Base-by-base conservation (phyloP, 2,888 invertebrate genomes). In the Athrips mouffetella region DNA sequence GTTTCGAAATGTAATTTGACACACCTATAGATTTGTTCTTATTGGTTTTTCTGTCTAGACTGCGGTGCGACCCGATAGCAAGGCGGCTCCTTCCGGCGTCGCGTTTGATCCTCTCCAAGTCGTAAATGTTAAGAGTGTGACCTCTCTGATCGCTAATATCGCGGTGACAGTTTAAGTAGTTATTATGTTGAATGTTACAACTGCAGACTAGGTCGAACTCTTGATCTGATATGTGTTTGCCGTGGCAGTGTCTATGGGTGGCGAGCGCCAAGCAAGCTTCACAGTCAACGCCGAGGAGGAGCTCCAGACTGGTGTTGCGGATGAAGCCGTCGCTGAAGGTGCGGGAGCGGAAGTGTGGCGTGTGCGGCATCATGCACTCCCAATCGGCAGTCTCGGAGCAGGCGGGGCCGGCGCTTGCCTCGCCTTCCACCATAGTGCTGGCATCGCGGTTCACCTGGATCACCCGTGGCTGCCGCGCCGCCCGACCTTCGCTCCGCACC, bases 271-370 rank as follows among this genome's bases (percentile, higher is more conserved):
- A 76, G 49, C 89, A 89, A 41, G 89, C 87, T 58, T 89, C 89
- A 56, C 89, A 89, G 55, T 89, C 88, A 15, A 88, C 86, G n/a
- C 89, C 89, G 2, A 89, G 79, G 3, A 89, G 69, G 1, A 89
- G 76, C 55, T 89, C 89, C 20, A 89, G 81, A 59, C 89, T 89
- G 29, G 86, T 84, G 61, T 89, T 89, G 53, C 86, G 73, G 52
- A 89, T 80, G 61, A 89, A 89, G 42, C 89, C 89, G 49, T 89
- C 89, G 58, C 89, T 89, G 60, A 89, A 87, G 3, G 89, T 89
- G 16, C 89, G 76, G 6, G 89, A 88, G 45, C 89, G 80, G 56
- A 87, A 87, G 54, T 85, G 80, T 31, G 84, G 63, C 2, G 76
- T 70, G 42, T 79, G 80, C 42, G 74, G 77, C 3, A 65, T 65